Conservation (phyloP, 2,113 vertebrate species). For the Alouatta palliata region DNA sequence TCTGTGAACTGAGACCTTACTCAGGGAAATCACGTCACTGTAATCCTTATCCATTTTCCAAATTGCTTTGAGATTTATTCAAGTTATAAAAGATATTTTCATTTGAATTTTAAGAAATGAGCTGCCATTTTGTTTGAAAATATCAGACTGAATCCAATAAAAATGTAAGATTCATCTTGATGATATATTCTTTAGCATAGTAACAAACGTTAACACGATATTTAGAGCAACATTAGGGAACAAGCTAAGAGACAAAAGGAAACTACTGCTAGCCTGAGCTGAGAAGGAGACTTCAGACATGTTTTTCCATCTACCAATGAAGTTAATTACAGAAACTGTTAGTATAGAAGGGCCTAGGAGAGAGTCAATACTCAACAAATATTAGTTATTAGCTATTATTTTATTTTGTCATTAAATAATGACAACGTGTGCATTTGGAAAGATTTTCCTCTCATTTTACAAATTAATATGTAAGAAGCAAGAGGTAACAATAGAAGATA, state of each 20-base stretch:
- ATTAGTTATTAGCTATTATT: neutral
- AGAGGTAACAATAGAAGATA: neutral
- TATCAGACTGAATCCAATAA: neutral
- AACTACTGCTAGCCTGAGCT: neutral
- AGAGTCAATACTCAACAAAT: neutral
- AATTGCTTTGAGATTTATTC: neutral
- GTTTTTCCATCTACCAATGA: neutral
- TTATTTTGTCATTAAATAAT: slow-evolving; percentile 34
- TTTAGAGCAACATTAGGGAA: neutral
- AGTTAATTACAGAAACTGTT: neutral
- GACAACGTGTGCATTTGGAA: slow-evolving; percentile 11
- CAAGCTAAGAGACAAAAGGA: neutral
- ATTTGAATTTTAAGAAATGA: neutral
- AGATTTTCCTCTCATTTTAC: neutral
- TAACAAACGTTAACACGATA: neutral
- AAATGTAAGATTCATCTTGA: neutral
- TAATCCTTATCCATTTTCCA: neutral
- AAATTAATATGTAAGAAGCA: slow-evolving; percentile 36
- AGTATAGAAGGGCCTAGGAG: neutral
- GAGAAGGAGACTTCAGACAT: neutral
- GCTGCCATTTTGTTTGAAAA: slow-evolving; percentile 6
- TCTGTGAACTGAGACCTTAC: neutral
- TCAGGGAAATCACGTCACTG: neutral
- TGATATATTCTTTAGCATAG: neutral
- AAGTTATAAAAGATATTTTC: neutral